Conservation (phyloP, 2,797 vertebrate species). For the Vireo griseus region DNA sequence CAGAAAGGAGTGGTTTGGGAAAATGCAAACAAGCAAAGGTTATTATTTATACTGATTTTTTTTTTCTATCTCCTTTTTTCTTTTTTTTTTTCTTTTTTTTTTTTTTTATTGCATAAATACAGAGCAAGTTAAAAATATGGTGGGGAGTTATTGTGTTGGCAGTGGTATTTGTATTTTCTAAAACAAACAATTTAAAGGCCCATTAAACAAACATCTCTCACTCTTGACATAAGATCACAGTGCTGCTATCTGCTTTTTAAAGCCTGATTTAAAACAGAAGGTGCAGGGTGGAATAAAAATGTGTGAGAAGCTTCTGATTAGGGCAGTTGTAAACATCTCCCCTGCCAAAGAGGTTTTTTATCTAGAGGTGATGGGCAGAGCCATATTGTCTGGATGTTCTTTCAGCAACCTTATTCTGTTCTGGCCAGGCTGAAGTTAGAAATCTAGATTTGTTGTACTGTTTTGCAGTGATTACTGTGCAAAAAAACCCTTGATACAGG, state of each 20-base stretch:
- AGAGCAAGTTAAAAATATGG: not conserved
- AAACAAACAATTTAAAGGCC: constrained; percentile 55
- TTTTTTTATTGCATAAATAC: not conserved
- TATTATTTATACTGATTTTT: not conserved
- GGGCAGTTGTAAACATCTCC: constrained; percentile 1
- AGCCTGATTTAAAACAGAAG: constrained; percentile 48
- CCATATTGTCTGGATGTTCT: not conserved
- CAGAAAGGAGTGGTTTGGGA: not conserved
- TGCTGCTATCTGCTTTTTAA: constrained; percentile 44
- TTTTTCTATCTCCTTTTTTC: not conserved
- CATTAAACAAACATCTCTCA: constrained; percentile 58
- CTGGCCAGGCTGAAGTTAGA: not conserved
- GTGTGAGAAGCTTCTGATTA: not conserved
- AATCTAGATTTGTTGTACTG: not conserved
- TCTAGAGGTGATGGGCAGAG: not conserved
- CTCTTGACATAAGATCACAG: constrained; percentile 39
- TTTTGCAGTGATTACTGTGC: not conserved
- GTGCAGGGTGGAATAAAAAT: constrained; percentile 20
- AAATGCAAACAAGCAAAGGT: not conserved
- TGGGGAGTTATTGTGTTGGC: constrained; percentile 1
- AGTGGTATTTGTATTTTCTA: not conserved
- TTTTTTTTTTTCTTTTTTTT: not conserved
- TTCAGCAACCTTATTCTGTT: not conserved
- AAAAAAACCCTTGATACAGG: not conserved
- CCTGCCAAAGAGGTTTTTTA: not conserved